Evolutionary conservation across 23 tunicate genomes (phyloP).

Genomic region (Ciona savignyi): DNA sequence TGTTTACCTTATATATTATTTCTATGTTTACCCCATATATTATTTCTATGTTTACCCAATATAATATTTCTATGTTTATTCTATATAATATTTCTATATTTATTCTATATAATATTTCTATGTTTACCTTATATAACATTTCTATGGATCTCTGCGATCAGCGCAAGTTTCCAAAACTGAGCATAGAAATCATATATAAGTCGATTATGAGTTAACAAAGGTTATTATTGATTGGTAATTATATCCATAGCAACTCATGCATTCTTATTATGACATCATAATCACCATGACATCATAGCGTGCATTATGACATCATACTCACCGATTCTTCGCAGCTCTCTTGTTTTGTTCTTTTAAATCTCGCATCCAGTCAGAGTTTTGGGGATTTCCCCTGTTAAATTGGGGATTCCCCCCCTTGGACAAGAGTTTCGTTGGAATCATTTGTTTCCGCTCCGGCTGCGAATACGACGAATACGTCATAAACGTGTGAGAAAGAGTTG

Average conservation of each 20-base stretch:
- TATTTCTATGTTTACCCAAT: too few relatives aligned
- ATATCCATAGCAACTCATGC: neutral
- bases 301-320: constrained; percentile 3
- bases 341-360: constrained; percentile 57
- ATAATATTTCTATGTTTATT: neutral
- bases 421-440: constrained; percentile 62
- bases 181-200: neutral
- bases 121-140: neutral
- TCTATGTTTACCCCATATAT: too few relatives aligned
- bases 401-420: constrained; percentile 16
- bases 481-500: neutral
- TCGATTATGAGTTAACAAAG: neutral
- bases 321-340: constrained; percentile 61
- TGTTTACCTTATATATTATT: too few relatives aligned
- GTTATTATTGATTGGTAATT: too few relatives aligned
- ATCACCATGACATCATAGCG: neutral
- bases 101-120: neutral
- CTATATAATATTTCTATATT: too few relatives aligned
- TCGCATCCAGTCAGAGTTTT: constrained; percentile 65
- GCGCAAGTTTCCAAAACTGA: neutral
- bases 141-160: neutral
- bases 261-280: neutral
- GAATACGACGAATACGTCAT: constrained; percentile 1
- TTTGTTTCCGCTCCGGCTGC: constrained; percentile 53
- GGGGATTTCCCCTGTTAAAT: neutral